Evolutionary conservation across 2,113 vertebrate genomes (phyloP).

Genomic region (Glaucomys volans): DNA sequence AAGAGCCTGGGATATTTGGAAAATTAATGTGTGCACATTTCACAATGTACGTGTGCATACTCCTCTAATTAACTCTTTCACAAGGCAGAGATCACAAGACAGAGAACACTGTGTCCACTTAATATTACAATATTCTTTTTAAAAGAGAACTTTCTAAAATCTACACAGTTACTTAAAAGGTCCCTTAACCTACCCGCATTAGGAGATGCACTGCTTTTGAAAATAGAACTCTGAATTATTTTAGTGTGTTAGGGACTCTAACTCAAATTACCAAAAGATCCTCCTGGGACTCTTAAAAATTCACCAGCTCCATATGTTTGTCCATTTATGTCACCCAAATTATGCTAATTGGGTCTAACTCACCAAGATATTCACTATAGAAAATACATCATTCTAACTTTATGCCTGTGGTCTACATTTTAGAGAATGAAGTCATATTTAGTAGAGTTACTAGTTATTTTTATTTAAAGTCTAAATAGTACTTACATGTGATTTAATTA

Average conservation of each 20-base stretch:
- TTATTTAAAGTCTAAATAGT: neutral
- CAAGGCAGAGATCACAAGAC: conserved; percentile 14
- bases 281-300: conserved; percentile 26
- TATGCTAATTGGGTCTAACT: neutral
- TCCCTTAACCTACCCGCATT: neutral
- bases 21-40: conserved; percentile 58
- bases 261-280: neutral
- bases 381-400: neutral
- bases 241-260: neutral
- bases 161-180: neutral
- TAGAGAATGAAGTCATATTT: neutral
- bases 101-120: conserved; percentile 49
- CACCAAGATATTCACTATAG: neutral
- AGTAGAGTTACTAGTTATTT: neutral
- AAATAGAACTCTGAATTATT: conserved; percentile 9
- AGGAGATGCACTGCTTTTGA: neutral
- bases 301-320: neutral
- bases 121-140: conserved; percentile 43
- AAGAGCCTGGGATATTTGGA: conserved; percentile 43
- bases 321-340: conserved; percentile 18
- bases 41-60: conserved; percentile 29
- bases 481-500: neutral
- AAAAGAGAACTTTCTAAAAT: conserved; percentile 14
- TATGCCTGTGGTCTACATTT: neutral
- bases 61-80: conserved; percentile 30